Evolutionary conservation across 2,888 invertebrate genomes (phyloP), one percentile per base, ranked within the genome.

Genomic region (Nebria brevicollis): DNA sequence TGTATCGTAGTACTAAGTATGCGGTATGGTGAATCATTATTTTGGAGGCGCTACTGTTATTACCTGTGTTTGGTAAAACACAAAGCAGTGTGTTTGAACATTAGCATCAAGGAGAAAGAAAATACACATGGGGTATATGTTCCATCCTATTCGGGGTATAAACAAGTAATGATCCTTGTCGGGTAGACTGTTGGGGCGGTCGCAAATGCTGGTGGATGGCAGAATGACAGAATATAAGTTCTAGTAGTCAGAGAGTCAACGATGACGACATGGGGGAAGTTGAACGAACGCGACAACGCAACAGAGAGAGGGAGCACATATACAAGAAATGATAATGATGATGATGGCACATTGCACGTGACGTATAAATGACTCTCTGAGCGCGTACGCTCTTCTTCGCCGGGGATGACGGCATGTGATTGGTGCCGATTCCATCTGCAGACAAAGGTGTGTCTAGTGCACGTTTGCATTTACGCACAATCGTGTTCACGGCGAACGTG

Each of bases 101-200:
- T 70, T 70, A 34, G 73, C 15, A n/a, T 11, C 11, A 41, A 10
- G 26, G 70, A 66, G 4, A 66, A 66, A 70, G 70, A 70, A 70
- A 70, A 70, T 34, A 70, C 25, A 34, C 66, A 20, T 26, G 11
- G 70, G 15, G 15, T 20, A 66, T 25, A 66, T 26, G 70, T 25
- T 15, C 34, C 70, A 70, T 70, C 25, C 26, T 34, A 25, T 66
- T 25, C 66, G 11, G 15, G n/a, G 43, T 41, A 73, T 73, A 41
- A 42, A 73, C 73, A 73, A 73, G 73, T 73, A 73, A 73, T 73
- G 73, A 73, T 73, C 73, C 73, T 41, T 43, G 73, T 41, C 73
- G 41, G 13, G 42, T 15, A 20, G 73, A 10, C 26, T 25, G 66
- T 8, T 34, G 66, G 66, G 20, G 66, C 70, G 34, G 13, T 11